Conservation (phyloP, 2,797 vertebrate genomes). For the Pampus argenteus region DNA sequence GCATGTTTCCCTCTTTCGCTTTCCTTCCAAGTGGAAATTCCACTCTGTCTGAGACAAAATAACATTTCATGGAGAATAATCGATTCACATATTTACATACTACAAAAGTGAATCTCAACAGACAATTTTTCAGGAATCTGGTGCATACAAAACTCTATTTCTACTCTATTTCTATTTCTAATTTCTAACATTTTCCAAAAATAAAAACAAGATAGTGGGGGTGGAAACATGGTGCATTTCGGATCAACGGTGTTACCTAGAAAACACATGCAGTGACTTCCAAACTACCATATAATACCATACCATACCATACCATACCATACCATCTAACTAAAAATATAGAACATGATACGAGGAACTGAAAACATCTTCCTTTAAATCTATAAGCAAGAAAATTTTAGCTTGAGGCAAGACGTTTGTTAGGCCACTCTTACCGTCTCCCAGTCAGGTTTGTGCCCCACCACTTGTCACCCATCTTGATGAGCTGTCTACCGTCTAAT, state of each 20-base stretch:
- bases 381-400: too few relatives aligned
- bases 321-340: too few relatives aligned
- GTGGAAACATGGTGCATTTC: background rate
- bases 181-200: too few relatives aligned
- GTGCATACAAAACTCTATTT: background rate
- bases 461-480: slow-evolving; percentile 18
- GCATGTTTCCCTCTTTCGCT: background rate
- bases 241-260: background rate
- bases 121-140: slow-evolving; percentile 5
- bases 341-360: too few relatives aligned
- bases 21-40: slow-evolving; percentile 5
- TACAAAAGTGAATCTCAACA: slow-evolving; percentile 1
- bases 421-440: too few relatives aligned
- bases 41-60: slow-evolving; percentile 13
- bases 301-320: too few relatives aligned
- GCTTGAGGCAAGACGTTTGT: too few relatives aligned
- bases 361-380: too few relatives aligned
- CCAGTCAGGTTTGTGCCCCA: background rate
- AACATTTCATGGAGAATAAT: slow-evolving; percentile 18
- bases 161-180: too few relatives aligned
- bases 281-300: too few relatives aligned
- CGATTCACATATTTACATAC: slow-evolving; percentile 24
- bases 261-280: background rate
- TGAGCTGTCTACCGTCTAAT: slow-evolving; percentile 3
- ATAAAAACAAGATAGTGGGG: too few relatives aligned